A percentile compares a stretch with the other conserved stretches of the same genome.
These are phyloP conservation scores for Drosophila fungiperda DNA, from an alignment of 2,888 invertebrate genomes.

Conservation along the genomic window DNA sequence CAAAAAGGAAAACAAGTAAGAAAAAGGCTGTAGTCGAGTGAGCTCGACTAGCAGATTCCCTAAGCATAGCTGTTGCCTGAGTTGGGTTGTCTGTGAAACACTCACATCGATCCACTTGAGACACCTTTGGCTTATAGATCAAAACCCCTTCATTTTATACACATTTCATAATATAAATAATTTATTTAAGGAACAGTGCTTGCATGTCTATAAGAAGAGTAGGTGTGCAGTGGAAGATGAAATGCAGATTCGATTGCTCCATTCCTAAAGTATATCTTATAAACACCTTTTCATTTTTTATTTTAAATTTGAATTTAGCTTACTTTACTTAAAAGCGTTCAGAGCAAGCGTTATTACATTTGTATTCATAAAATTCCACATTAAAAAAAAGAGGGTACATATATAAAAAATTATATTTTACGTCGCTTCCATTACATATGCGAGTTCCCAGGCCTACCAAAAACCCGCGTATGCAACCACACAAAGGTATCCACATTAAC, in stretches of 20 bases:
- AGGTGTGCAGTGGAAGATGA: neutral
- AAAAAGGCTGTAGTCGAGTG: neutral
- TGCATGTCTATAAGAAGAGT: neutral
- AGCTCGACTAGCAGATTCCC: neutral
- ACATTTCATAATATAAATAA: neutral
- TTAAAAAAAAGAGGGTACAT: slow-evolving; percentile 1
- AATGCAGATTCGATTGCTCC: neutral
- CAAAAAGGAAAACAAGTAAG: slow-evolving; percentile 13
- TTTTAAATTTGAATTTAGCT: neutral
- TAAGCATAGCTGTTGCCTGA: neutral
- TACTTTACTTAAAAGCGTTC: neutral
- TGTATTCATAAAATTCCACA: neutral
- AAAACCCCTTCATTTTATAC: neutral
- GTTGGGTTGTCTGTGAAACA: neutral
- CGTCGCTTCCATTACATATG: slow-evolving; percentile 64
- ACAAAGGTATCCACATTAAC: slow-evolving; percentile 33
- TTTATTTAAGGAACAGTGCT: neutral
- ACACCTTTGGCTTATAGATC: neutral
- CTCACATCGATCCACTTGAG: neutral
- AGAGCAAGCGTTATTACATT: too few species aligned
- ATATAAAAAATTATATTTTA: slow-evolving; percentile 37
- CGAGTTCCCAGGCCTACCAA: slow-evolving; percentile 55
- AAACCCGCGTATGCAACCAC: slow-evolving; percentile 8
- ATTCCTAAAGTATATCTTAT: neutral
- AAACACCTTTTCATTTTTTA: rapidly evolving